These are phyloP conservation scores for Drosophila mimica DNA, from an alignment of 2,888 invertebrate species.

Conservation along the genomic window DNA sequence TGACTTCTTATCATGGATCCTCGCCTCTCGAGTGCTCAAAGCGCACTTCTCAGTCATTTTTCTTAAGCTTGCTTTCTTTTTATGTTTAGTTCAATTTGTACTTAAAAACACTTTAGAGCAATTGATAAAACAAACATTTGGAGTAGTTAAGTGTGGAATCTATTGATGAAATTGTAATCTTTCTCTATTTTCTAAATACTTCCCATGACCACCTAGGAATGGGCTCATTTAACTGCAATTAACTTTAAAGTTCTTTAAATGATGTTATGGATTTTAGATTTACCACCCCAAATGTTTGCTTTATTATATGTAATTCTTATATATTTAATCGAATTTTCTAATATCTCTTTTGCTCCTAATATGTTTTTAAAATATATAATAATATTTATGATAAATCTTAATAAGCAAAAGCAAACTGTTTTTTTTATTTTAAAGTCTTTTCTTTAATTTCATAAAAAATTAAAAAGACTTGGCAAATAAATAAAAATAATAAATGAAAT, in stretches of 20 bases:
- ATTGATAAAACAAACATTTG: not conserved
- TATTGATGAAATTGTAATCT: not conserved
- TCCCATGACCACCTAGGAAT: not conserved
- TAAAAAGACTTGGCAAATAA: not conserved
- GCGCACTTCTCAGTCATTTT: conserved; percentile 63
- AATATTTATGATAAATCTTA: conserved; percentile 44
- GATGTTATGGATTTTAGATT: not conserved
- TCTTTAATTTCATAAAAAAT: not conserved
- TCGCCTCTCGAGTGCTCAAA: conserved; percentile 43
- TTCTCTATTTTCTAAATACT: not conserved
- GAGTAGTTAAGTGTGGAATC: conserved; percentile 1
- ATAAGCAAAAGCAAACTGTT: not conserved
- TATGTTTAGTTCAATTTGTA: conserved; percentile 40
- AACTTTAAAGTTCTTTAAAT: not conserved
- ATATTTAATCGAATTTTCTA: conserved; percentile 29
- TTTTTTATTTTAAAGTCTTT: not conserved
- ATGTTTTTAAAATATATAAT: conserved; percentile 36
- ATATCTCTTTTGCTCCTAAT: conserved; percentile 46
- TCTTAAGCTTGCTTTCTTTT: conserved; percentile 56
- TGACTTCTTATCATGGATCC: conserved; percentile 30
- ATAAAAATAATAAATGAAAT: too few relatives aligned
- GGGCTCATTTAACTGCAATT: not conserved
- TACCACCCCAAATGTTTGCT: conserved; percentile 9
- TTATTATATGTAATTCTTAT: conserved; percentile 14
- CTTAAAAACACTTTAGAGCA: conserved; percentile 24